A percentile compares a stretch with the other conserved stretches of the same genome.
phyloP scores from a whole-genome alignment of 2,888 invertebrate species.

The Apeira syringaria region DNA sequence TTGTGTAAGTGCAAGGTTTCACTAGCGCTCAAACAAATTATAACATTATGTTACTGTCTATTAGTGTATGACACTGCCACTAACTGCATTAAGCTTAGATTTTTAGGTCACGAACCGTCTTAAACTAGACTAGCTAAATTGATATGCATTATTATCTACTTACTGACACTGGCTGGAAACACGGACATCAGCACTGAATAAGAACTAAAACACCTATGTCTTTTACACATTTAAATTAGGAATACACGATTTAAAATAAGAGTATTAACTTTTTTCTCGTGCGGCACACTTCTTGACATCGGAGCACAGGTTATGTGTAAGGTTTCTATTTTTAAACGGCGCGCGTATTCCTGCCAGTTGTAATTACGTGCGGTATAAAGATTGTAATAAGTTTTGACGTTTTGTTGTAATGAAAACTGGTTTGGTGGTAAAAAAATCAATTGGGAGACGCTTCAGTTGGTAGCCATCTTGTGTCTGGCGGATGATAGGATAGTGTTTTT shows the following conservation, averaged over 20 bases:
- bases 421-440: constrained; percentile 72
- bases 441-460: constrained; percentile 56
- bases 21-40: no score
- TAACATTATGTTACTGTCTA: constrained; percentile 13
- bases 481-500: constrained; percentile 44
- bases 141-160: constrained; percentile 35
- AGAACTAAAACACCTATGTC: constrained; percentile 35
- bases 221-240: constrained; percentile 38
- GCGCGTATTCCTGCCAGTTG: constrained; percentile 5
- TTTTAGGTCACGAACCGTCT: constrained; percentile 61
- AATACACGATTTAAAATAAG: constrained; percentile 25
- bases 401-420: constrained; percentile 39
- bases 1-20: no score
- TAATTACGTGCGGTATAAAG: constrained; percentile 19
- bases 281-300: constrained; percentile 17
- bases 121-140: constrained; percentile 38
- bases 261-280: constrained; percentile 33
- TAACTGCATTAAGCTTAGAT: constrained; percentile 67
- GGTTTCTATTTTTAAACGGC: constrained; percentile 23
- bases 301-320: constrained; percentile 25
- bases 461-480: constrained; percentile 71
- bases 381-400: constrained; percentile 33
- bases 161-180: constrained; percentile 31
- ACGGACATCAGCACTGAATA: constrained; percentile 8
- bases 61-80: constrained; percentile 38